Evolutionary conservation across 2,797 vertebrate species (phyloP).

Genomic region (Liparis tanakae): DNA sequence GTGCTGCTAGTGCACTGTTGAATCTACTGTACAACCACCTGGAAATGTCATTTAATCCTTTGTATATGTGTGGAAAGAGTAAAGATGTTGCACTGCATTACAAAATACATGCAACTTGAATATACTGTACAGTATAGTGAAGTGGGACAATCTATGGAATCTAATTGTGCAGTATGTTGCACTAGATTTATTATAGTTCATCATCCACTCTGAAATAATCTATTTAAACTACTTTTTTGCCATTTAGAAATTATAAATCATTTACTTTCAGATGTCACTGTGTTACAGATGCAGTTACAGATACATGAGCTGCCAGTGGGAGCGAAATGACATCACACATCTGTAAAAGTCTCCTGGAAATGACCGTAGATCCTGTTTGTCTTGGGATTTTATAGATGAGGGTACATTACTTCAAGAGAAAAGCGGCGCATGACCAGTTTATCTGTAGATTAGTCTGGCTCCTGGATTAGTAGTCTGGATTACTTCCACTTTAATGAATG

Average conservation of each 20-base stretch:
- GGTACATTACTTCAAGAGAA: conserved; percentile 32
- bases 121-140: background rate
- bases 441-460: conserved; percentile 81
- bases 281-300: background rate
- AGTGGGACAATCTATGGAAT: background rate
- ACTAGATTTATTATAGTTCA: background rate
- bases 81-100: background rate
- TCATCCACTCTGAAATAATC: background rate
- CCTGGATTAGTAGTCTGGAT: conserved; percentile 76
- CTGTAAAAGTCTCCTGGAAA: background rate
- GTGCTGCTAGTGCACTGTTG: too few species aligned
- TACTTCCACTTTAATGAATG: conserved; percentile 65
- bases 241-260: background rate
- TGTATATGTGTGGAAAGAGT: background rate
- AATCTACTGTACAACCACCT: background rate
- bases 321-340: background rate
- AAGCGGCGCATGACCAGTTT: conserved; percentile 47
- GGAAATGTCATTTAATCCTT: background rate
- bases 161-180: background rate
- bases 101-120: background rate
- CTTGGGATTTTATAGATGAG: conserved; percentile 10
- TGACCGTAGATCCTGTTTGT: background rate
- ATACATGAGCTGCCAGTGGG: background rate
- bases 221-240: background rate
- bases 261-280: background rate